Evolutionary conservation across 2,797 vertebrate species (phyloP).

Genomic region (Podarcis lilfordi): DNA sequence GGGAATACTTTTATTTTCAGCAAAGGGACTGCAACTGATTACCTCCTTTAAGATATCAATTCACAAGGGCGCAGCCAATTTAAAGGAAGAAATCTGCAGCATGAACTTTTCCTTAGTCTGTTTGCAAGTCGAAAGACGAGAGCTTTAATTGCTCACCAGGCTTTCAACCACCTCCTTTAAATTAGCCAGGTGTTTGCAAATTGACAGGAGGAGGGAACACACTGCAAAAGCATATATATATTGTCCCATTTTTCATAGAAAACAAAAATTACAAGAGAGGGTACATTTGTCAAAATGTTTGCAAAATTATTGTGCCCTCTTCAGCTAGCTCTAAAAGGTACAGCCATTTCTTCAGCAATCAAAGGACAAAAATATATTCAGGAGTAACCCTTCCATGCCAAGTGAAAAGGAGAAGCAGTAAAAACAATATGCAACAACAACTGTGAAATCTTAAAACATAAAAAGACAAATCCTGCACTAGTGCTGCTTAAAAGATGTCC

Average conservation of each 20-base stretch:
- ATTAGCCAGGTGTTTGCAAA: background rate
- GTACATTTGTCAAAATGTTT: background rate
- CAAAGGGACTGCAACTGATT: background rate
- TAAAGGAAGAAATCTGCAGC: background rate
- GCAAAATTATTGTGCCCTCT: background rate
- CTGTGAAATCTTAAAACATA: slow-evolving; percentile 47
- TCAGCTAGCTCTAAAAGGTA: slow-evolving; percentile 49
- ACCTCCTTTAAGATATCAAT: background rate
- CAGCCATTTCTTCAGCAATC: slow-evolving; percentile 58
- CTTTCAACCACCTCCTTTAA: background rate
- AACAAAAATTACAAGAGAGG: background rate
- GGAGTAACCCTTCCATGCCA: slow-evolving; percentile 61
- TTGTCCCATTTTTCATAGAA: background rate
- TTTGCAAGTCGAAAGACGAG: background rate
- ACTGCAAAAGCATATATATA: no score
- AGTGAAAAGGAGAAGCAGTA: slow-evolving; percentile 67
- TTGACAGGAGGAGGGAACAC: background rate
- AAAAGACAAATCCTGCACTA: slow-evolving; percentile 47
- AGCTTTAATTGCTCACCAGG: background rate
- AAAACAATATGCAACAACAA: slow-evolving; percentile 60
- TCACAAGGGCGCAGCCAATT: background rate
- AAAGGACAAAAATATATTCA: slow-evolving; percentile 64
- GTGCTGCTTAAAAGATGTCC: slow-evolving; percentile 30
- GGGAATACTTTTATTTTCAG: background rate
- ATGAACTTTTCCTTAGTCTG: background rate